Evolutionary conservation across 2,797 vertebrate species (phyloP), one percentile per base, ranked within the genome.

Genomic region (Simalia tracyae): DNA sequence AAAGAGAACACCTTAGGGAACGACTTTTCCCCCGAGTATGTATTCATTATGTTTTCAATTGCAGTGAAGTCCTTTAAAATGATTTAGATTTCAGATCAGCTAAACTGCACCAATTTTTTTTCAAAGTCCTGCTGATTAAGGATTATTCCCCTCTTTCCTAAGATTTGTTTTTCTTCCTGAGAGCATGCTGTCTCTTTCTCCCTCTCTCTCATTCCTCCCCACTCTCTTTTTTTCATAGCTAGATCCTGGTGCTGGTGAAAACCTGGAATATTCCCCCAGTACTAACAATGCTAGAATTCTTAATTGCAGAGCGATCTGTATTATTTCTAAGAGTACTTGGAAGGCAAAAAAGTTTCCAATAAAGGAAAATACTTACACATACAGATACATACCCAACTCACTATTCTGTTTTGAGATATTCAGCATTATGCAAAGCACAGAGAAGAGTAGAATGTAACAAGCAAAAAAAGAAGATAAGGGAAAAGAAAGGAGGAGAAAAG

Each of bases 1-100:
- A 56, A 84, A 89, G 91, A 89, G 24, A 63, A 63, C 56, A 66
- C 72, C 87, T 89, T 93, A 89, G 46, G 56, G 63, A 8, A 91
- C 89, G 57, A 36, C 57, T 86, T 17, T 2, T 0, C 90, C 63
- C 24, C 63, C 42, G 89, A 86, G 50, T 76, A 63, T 63, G 24
- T 22, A 63, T 84, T 68, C 61, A n/a, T 68, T 72, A 5, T 89
- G 46, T 31, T 57, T 63, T 91, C 56, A 63, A 89, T 91, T 89
- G 46, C 17, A 89, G 42, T 10, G 31, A 26, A 84, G 26, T 59
- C 46, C 84, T 59, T 84, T 68, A 60, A 56, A 89, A 59, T 28
- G 22, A 86, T 31, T 87, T 54, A 42, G 88, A n/a, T 76, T 31
- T 66, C 61, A 17, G 57, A 57, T 0, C n/a, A 61, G 24, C 8